Evolutionary conservation across 2,888 invertebrate species (phyloP).

Genomic region (Scaptomyza tumidula): DNA sequence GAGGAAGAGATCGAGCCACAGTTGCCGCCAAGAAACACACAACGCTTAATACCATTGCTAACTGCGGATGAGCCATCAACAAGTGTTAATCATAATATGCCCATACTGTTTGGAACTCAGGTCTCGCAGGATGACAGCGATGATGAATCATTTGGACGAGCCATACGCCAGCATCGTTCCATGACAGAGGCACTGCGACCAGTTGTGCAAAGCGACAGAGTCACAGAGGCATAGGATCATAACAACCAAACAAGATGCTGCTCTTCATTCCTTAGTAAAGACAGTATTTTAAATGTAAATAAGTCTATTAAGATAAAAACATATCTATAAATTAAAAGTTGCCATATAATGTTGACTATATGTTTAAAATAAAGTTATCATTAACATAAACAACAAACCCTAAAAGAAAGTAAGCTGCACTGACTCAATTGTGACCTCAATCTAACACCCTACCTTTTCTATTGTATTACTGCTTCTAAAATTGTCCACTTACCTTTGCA

Average conservation of each 20-base stretch:
- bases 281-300: slow-evolving; percentile 70
- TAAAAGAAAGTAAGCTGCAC: background rate
- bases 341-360: slow-evolving; percentile 59
- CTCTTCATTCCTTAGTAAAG: slow-evolving; percentile 63
- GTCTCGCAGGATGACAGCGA: slow-evolving; percentile 65
- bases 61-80: slow-evolving; percentile 1
- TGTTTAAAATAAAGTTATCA: slow-evolving; percentile 54
- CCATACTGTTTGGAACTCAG: slow-evolving; percentile 72
- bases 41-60: slow-evolving; percentile 49
- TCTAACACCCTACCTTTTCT: background rate
- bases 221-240: slow-evolving; percentile 54
- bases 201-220: slow-evolving; percentile 10
- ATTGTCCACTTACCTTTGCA: slow-evolving; percentile 90
- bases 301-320: slow-evolving; percentile 22
- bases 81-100: slow-evolving; percentile 27
- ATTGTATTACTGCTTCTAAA: background rate
- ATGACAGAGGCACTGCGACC: slow-evolving; percentile 81
- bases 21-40: slow-evolving; percentile 55
- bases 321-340: slow-evolving; percentile 32
- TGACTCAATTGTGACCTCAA: background rate
- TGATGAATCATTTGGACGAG: slow-evolving; percentile 69
- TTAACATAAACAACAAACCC: slow-evolving; percentile 6
- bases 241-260: slow-evolving; percentile 27
- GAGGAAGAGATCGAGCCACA: background rate
- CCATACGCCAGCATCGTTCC: slow-evolving; percentile 86